Evolutionary conservation across 2,888 invertebrate species (phyloP).

Genomic region (Hylaea fasciaria): DNA sequence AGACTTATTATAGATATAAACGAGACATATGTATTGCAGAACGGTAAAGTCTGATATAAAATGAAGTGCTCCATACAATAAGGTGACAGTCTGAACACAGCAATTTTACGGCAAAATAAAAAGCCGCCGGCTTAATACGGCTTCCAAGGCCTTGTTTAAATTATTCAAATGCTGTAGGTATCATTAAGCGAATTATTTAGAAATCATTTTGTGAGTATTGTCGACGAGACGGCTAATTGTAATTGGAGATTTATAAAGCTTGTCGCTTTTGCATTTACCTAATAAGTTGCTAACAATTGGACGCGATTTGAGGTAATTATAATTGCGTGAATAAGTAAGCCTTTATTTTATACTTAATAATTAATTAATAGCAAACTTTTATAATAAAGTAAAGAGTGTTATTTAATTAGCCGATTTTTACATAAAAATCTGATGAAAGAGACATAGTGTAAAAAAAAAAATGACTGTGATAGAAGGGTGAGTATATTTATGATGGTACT

Average conservation of each 20-base stretch:
- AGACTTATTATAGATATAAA: too few relatives aligned
- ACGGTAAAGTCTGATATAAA: slow-evolving; percentile 40
- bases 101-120: slow-evolving; percentile 44
- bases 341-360: too few relatives aligned
- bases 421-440: too few relatives aligned
- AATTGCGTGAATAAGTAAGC: neutral
- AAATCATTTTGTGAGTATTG: slow-evolving; percentile 17
- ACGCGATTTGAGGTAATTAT: neutral
- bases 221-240: slow-evolving; percentile 22
- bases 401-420: too few relatives aligned
- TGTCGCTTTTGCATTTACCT: slow-evolving; percentile 10
- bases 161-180: slow-evolving; percentile 17
- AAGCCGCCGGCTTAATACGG: slow-evolving; percentile 23
- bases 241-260: slow-evolving; percentile 19
- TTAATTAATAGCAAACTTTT: too few relatives aligned
- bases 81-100: slow-evolving; percentile 35
- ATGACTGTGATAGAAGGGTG: too few relatives aligned
- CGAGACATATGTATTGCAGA: slow-evolving; percentile 12
- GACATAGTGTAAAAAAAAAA: too few relatives aligned
- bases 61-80: slow-evolving; percentile 51
- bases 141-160: slow-evolving; percentile 21
- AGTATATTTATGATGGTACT: too few relatives aligned
- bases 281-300: neutral
- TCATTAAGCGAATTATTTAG: slow-evolving; percentile 9
- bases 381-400: too few relatives aligned